Percentiles rank a stretch among this genome's conserved stretches.
Evolutionary conservation across 2,113 vertebrate species (phyloP).

Genomic region (Tichodroma muraria): DNA sequence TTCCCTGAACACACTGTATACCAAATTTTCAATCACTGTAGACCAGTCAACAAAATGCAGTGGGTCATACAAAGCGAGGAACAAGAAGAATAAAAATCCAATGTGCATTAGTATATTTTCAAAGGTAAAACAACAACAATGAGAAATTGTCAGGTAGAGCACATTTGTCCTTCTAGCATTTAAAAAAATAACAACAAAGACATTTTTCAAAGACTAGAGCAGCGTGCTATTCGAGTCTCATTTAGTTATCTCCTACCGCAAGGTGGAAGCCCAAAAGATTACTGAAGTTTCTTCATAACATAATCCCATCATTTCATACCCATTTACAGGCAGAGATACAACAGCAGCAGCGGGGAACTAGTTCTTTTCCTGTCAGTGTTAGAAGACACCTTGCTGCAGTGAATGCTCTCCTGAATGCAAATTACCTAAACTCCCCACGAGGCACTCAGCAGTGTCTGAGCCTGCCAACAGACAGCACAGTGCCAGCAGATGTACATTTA

Average conservation of each 20-base stretch:
- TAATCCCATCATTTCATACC: not conserved
- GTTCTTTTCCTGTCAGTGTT: not conserved
- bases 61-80: not conserved
- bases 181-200: not conserved
- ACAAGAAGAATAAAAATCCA: not conserved
- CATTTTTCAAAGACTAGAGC: not conserved
- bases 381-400: constrained; percentile 42
- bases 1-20: not conserved
- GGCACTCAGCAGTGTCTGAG: not conserved
- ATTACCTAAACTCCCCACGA: not conserved
- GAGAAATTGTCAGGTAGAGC: not conserved
- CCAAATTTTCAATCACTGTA: not conserved
- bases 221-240: not conserved
- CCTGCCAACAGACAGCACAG: not conserved
- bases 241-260: not conserved
- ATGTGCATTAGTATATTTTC: not conserved
- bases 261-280: not conserved
- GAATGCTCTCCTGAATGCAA: constrained; percentile 38
- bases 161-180: not conserved
- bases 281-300: not conserved
- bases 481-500: not conserved
- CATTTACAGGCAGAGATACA: not conserved
- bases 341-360: not conserved
- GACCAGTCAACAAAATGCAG: not conserved
- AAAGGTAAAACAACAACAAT: not conserved